Evolutionary conservation across 1,140 invertebrate species (phyloP).

Genomic region (Magallana angulata): DNA sequence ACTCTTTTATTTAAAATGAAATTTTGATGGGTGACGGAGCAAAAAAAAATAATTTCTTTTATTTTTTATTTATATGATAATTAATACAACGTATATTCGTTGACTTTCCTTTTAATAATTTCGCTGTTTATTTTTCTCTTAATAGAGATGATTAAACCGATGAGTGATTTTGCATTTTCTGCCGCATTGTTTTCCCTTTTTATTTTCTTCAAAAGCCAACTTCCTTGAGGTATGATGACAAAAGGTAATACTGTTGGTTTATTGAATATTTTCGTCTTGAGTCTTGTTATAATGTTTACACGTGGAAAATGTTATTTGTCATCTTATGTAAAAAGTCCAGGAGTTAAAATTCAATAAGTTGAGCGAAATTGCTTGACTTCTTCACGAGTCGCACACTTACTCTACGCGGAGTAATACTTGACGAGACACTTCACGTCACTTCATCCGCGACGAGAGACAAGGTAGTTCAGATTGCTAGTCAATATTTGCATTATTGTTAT

Average conservation of each 20-base stretch:
- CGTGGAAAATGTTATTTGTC: slow-evolving; percentile 7
- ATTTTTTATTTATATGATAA: too few relatives aligned
- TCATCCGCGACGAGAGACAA: slow-evolving; percentile 25
- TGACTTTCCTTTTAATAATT: too few relatives aligned
- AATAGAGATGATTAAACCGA: too few relatives aligned
- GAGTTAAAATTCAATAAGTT: slow-evolving; percentile 41
- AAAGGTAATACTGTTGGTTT: neutral
- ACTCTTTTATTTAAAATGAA: neutral
- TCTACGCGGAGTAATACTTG: slow-evolving; percentile 37
- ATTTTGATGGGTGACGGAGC: neutral
- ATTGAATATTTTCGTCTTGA: neutral
- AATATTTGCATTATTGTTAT: slow-evolving; percentile 47
- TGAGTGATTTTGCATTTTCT: too few relatives aligned
- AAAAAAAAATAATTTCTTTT: too few relatives aligned
- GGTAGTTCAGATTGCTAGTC: slow-evolving; percentile 31
- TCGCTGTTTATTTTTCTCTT: too few relatives aligned
- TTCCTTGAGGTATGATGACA: neutral
- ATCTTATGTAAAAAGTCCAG: slow-evolving; percentile 39
- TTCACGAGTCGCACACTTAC: slow-evolving; percentile 39
- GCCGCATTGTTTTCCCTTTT: too few relatives aligned
- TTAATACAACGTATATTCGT: too few relatives aligned
- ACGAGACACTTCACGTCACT: slow-evolving; percentile 48
- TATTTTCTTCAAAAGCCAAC: neutral
- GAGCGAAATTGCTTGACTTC: slow-evolving; percentile 45
- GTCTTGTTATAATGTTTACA: slow-evolving; percentile 23